Evolutionary conservation across 2,113 vertebrate genomes (phyloP).

Genomic region (Ahaetulla prasina): DNA sequence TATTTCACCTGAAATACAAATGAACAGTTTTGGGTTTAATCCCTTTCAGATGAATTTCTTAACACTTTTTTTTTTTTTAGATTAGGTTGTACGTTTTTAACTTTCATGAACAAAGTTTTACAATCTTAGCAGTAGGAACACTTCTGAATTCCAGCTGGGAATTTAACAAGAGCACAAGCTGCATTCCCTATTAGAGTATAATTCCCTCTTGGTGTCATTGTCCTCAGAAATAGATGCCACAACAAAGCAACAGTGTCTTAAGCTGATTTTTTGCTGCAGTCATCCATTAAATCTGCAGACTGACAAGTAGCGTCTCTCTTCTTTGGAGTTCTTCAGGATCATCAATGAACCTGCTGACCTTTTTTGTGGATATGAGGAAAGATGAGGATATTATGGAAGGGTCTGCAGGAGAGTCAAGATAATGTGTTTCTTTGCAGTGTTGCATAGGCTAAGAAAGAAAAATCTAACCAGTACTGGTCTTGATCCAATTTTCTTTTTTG

Average conservation of each 20-base stretch:
- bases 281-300: neutral
- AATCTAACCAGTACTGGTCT: neutral
- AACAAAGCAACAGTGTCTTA: neutral
- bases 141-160: constrained; percentile 10
- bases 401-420: neutral
- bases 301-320: neutral
- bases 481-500: neutral
- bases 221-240: constrained; percentile 15
- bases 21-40: neutral
- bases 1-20: neutral
- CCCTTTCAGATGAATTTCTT: constrained; percentile 36
- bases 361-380: neutral
- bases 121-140: constrained; percentile 31
- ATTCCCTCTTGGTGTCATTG: constrained; percentile 13
- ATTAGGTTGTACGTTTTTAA: constrained; percentile 35
- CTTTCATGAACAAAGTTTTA: constrained; percentile 15
- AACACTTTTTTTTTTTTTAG: neutral
- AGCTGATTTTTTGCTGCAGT: neutral
- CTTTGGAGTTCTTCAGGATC: constrained; percentile 19
- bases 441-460: constrained; percentile 11
- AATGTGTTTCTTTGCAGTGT: neutral
- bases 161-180: neutral
- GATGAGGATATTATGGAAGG: neutral
- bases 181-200: neutral
- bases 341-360: neutral